Conservation (phyloP, 2,797 vertebrate species). For the Helarctos malayanus region DNA sequence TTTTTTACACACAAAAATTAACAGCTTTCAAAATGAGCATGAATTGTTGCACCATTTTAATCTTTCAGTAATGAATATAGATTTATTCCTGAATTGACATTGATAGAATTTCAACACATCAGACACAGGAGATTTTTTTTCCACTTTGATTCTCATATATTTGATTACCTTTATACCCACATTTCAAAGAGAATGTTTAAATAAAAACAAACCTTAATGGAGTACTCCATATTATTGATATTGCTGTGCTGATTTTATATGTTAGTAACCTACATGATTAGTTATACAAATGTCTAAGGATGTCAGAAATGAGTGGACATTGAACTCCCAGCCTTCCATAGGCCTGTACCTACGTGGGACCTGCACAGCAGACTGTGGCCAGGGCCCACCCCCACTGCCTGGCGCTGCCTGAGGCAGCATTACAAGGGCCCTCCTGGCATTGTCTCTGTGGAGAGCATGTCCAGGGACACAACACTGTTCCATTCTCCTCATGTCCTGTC, state of each 20-base stretch:
- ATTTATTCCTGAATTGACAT: background rate
- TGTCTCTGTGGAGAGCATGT: background rate
- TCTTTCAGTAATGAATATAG: background rate
- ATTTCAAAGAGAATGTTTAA: conserved; percentile 52
- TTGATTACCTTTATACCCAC: background rate
- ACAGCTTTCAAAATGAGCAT: background rate
- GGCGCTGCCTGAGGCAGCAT: fast-evolving
- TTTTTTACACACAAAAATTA: background rate
- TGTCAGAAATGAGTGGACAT: background rate
- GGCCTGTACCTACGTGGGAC: too few relatives aligned
- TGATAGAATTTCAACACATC: conserved; percentile 20
- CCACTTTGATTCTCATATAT: background rate
- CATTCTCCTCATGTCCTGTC: background rate
- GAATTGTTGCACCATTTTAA: conserved; percentile 4
- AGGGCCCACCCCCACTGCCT: background rate
- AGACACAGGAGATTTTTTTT: background rate
- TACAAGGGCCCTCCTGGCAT: fast-evolving
- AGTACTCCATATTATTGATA: background rate
- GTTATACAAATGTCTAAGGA: background rate
- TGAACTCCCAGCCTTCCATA: background rate
- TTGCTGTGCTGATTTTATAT: background rate
- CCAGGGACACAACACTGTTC: background rate
- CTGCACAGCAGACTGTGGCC: fast-evolving
- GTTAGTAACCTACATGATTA: background rate
- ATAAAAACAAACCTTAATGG: background rate